Conservation (phyloP, 2,797 vertebrate genomes). For the Neoniphon sammara region DNA sequence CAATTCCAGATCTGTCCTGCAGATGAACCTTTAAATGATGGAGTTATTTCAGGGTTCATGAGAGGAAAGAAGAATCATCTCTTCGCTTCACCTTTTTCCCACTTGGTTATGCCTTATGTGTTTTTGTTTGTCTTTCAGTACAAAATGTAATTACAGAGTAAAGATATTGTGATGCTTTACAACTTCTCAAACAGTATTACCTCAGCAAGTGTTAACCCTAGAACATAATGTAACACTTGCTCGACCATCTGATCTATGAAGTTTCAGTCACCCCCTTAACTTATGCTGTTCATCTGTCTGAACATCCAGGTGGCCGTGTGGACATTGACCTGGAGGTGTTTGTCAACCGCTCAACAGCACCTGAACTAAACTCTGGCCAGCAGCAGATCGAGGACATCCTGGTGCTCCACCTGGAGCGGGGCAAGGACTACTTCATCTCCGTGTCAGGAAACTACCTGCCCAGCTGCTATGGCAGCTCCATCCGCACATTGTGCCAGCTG, state of each 20-base stretch:
- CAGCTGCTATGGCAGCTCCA: constrained; percentile 93
- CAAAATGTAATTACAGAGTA: background rate
- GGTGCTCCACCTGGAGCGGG: constrained; percentile 91
- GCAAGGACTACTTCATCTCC: constrained; percentile 98
- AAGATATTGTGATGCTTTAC: background rate
- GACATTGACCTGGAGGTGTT: constrained; percentile 93
- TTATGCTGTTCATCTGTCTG: constrained; percentile 8
- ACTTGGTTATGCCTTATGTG: background rate
- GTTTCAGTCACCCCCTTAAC: background rate
- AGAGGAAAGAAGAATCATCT: background rate
- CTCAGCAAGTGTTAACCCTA: background rate
- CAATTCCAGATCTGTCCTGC: background rate
- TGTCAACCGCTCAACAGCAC: constrained; percentile 92
- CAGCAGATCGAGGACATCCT: constrained; percentile 95
- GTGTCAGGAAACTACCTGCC: constrained; percentile 93
- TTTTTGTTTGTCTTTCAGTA: background rate
- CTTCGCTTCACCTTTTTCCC: background rate
- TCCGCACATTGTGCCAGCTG: constrained; percentile 88
- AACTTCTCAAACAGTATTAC: background rate
- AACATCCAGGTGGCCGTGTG: constrained; percentile 83
- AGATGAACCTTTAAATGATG: constrained; percentile 7
- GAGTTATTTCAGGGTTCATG: background rate
- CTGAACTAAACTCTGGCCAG: constrained; percentile 88
- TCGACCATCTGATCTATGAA: background rate
- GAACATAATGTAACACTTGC: background rate